Conservation (phyloP, 2,797 vertebrate genomes). For the Myotis myotis region DNA sequence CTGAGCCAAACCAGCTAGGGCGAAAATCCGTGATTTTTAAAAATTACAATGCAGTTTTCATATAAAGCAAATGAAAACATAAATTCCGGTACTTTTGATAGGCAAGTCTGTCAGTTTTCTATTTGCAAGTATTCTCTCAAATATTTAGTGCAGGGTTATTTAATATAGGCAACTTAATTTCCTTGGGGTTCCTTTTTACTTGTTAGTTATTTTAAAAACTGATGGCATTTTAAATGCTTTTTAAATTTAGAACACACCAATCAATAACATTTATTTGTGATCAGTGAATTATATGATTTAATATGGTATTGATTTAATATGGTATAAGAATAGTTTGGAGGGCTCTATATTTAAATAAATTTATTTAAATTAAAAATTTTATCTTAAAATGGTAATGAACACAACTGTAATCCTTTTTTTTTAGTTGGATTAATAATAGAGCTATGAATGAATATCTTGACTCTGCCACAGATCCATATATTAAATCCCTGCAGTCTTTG, state of each 20-base stretch:
- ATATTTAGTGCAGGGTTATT: background rate
- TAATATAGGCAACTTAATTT: background rate
- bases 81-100: background rate
- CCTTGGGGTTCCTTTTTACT: conserved; percentile 30
- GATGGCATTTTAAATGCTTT: conserved; percentile 8
- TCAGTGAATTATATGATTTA: background rate
- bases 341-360: background rate
- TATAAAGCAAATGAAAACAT: background rate
- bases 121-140: background rate
- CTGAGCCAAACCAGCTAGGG: too few relatives aligned
- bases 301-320: background rate
- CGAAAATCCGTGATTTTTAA: background rate
- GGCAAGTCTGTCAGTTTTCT: background rate
- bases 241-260: background rate
- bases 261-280: conserved; percentile 20
- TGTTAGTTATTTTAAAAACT: background rate
- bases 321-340: background rate
- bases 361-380: background rate
- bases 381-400: background rate
- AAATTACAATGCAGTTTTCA: background rate
- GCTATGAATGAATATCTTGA: background rate
- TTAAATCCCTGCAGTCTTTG: background rate
- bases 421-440: conserved; percentile 24
- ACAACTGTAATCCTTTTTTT: background rate
- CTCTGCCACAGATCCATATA: background rate